Evolutionary conservation across 2,113 vertebrate species (phyloP).

Genomic region (Sturnus vulgaris): DNA sequence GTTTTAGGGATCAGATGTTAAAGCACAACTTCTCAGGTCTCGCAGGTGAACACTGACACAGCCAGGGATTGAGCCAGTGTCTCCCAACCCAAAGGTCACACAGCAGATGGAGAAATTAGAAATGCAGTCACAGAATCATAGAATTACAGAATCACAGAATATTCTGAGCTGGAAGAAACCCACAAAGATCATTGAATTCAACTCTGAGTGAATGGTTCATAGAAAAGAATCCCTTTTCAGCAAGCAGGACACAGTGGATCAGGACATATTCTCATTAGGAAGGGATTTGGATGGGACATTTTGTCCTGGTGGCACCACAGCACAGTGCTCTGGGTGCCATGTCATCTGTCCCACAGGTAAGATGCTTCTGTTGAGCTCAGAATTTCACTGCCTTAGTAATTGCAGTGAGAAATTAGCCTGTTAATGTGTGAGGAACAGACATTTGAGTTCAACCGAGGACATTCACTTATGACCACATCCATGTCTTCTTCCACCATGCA

Average conservation of each 20-base stretch:
- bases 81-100: fast-evolving
- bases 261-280: background rate
- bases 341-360: background rate
- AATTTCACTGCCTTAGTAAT: background rate
- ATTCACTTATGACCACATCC: background rate
- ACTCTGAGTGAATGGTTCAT: background rate
- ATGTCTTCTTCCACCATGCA: fast-evolving
- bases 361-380: background rate
- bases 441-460: background rate
- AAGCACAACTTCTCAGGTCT: background rate
- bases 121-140: background rate
- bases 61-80: background rate
- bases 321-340: fast-evolving
- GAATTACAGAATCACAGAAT: background rate
- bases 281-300: background rate
- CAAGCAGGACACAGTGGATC: background rate
- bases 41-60: fast-evolving
- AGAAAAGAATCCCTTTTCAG: background rate
- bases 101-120: background rate
- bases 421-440: background rate
- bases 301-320: fast-evolving
- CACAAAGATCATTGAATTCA: background rate
- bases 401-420: background rate
- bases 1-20: background rate
- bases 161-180: background rate